These are phyloP conservation scores for Oreonectes daqikongensis DNA, from an alignment of 2,797 vertebrate species.

Conservation along the genomic window DNA sequence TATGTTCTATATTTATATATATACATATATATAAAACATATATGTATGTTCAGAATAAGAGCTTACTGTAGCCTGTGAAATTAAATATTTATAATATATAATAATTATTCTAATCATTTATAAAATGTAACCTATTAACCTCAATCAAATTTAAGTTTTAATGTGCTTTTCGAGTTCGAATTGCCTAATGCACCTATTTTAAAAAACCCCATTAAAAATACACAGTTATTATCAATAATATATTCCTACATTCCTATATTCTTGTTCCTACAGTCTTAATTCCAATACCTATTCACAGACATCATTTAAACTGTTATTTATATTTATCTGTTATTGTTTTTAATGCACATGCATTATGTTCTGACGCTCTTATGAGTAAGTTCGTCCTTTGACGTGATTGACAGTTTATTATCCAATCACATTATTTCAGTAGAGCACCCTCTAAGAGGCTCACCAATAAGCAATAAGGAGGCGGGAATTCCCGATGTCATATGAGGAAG, in stretches of 20 bases:
- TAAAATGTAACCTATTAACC: too few relatives aligned
- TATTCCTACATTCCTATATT: neutral
- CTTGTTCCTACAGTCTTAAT: too few relatives aligned
- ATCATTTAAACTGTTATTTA: too few relatives aligned
- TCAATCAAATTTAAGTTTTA: too few relatives aligned
- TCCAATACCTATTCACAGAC: too few relatives aligned
- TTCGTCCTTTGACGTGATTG: neutral
- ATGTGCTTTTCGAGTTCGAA: too few relatives aligned
- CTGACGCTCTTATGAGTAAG: neutral
- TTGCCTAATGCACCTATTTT: neutral
- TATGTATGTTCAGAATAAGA: constrained; percentile 11
- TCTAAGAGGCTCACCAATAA: constrained; percentile 46
- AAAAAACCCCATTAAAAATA: neutral
- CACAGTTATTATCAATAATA: neutral
- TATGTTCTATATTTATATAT: neutral
- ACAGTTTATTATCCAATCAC: constrained; percentile 35
- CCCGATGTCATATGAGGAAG: constrained; percentile 24
- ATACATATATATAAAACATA: too few relatives aligned
- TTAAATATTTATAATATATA: neutral
- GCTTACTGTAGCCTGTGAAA: neutral
- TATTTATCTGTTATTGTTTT: neutral
- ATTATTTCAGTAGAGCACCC: neutral
- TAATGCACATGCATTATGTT: neutral
- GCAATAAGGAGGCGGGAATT: constrained; percentile 36
- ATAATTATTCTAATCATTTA: too few relatives aligned